Base-by-base conservation (phyloP, 2,888 invertebrate genomes). In the Brachyopa scutellaris region DNA sequence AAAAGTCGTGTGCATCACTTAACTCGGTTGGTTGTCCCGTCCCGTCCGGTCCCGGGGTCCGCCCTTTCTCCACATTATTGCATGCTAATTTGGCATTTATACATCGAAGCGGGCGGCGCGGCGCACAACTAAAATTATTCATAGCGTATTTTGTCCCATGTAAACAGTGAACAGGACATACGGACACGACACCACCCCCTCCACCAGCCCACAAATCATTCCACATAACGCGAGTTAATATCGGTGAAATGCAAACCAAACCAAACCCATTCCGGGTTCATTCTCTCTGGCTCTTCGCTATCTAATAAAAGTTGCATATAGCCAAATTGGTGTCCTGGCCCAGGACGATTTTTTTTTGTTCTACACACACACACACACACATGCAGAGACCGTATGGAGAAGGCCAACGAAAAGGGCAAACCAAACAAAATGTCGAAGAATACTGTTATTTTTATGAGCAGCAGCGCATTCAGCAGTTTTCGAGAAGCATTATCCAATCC, bases 21-120 rank as follows among this genome's bases (percentile, higher is more conserved):
- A 82, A 64, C 62, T 74, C 67, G 19, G 61, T 47, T 15, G n/a
- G 38, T 33, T 21, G 74, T 61, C 47, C 55, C 62, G n/a, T n/a
- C n/a, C n/a, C n/a, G n/a, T n/a, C n/a, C n/a, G n/a, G n/a, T n/a
- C n/a, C n/a, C n/a, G n/a, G n/a, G n/a, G n/a, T n/a, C n/a, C n/a
- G 69, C 64, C 51, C 53, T 66, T 66, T 66, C 49, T 64, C 69
- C 76, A 62, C 72, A 77, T 77, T 77, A 82, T 82, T 77, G 77
- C 77, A 82, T 82, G 82, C 82, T 82, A 82, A 82, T 82, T 82
- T 77, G 76, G 77, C 77, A 67, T 77, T 82, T 77, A 77, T n/a
- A n/a, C n/a, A n/a, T n/a, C n/a, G n/a, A n/a, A n/a, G n/a, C n/a
- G n/a, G n/a, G n/a, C 77, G 66, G 38, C 59, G 26, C 31, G 61